Conservation (phyloP, 2,113 vertebrate species). For the Beaufortia kweichowensis region DNA sequence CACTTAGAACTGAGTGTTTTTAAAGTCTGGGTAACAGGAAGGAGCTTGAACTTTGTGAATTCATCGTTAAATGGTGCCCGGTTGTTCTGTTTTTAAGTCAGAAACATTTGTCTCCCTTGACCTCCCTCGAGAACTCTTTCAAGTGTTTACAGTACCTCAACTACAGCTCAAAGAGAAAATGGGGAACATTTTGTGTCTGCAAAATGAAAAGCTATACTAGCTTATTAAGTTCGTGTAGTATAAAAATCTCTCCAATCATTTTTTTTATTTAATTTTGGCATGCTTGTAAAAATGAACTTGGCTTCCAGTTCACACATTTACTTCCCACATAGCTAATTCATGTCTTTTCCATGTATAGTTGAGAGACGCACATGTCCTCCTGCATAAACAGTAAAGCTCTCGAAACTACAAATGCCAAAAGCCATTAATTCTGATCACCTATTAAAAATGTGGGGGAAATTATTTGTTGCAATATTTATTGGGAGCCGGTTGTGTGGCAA, state of each 20-base stretch:
- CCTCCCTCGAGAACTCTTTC: neutral
- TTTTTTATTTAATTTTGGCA: neutral
- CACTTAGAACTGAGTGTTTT: neutral
- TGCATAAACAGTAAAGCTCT: constrained; percentile 28
- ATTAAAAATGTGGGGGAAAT: constrained; percentile 1
- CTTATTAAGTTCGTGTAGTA: neutral
- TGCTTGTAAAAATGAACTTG: constrained; percentile 11
- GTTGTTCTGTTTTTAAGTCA: neutral
- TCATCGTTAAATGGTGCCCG: neutral
- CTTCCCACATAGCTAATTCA: constrained; percentile 13
- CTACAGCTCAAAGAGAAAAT: constrained; percentile 3
- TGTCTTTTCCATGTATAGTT: constrained; percentile 16
- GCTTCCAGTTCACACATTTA: neutral
- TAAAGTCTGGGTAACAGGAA: constrained; percentile 15
- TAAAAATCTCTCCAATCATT: neutral
- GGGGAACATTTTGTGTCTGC: neutral
- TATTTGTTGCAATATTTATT: constrained; percentile 24
- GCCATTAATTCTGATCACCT: constrained; percentile 14
- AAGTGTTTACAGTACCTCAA: constrained; percentile 28
- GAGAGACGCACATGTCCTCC: constrained; percentile 2
- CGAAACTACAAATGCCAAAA: constrained; percentile 46
- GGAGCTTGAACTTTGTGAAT: constrained; percentile 9
- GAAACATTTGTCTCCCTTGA: neutral
- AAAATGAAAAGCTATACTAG: neutral
- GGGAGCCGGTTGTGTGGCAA: constrained; percentile 48